phyloP scores from a whole-genome alignment of 2,113 vertebrate genomes.

The Bagarius yarrelli region DNA sequence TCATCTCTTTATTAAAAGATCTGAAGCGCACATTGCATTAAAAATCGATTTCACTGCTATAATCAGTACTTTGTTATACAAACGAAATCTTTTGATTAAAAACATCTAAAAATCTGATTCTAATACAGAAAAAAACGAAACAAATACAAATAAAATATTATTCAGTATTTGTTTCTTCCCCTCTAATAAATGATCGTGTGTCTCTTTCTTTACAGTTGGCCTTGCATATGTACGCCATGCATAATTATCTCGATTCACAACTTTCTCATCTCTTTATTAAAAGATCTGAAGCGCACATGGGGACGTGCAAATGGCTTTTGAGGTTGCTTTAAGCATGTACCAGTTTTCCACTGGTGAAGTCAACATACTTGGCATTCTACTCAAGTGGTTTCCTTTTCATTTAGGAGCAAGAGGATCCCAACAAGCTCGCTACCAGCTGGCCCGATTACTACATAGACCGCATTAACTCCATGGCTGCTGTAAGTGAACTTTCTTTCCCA shows the following conservation, averaged over 20 bases:
- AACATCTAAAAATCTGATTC: too few relatives aligned
- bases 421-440: constrained; percentile 97
- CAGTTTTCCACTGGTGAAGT: background rate
- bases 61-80: too few relatives aligned
- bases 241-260: background rate
- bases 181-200: background rate
- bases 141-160: background rate
- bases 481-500: constrained; percentile 70
- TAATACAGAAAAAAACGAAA: too few relatives aligned
- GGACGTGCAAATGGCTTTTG: background rate
- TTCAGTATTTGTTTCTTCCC: background rate
- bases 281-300: background rate
- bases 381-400: constrained; percentile 43
- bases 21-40: background rate
- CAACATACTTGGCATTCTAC: background rate
- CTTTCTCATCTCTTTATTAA: background rate
- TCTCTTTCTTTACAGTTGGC: background rate
- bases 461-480: constrained; percentile 97
- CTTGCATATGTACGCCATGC: background rate
- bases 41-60: too few relatives aligned
- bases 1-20: constrained; percentile 3
- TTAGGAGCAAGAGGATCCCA: constrained; percentile 97
- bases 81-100: too few relatives aligned
- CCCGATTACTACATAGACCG: constrained; percentile 98
- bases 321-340: background rate